Evolutionary conservation across 2,113 vertebrate genomes (phyloP), one percentile per base, ranked within the genome.

Genomic region (Megaceryle maxima): DNA sequence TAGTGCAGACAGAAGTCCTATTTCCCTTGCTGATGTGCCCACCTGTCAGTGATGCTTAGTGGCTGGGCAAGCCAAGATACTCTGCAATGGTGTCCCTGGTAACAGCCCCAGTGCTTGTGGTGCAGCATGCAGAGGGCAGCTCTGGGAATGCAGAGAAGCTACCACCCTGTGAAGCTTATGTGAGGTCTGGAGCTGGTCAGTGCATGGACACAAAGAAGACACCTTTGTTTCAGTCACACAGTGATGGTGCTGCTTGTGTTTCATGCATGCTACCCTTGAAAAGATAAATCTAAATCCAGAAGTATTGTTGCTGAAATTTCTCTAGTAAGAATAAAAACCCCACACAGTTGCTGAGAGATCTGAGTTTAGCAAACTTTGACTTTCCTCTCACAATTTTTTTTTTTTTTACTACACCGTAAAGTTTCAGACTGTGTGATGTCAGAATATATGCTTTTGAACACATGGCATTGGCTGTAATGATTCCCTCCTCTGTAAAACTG

Each of bases 401-500:
- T 37, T 37, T 37, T 37, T 37, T 37, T 37, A 37, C 37, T 37
- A 37, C 37, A 37, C 37, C 37, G 37, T 37, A 37, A 37, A 37
- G 37, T 37, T 37, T 37, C 37, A 37, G 37, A 37, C 37, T 37
- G 37, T 37, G 37, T 37, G 37, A 37, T 37, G 37, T 37, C 37
- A 37, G 37, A 37, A 37, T 37, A 37, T 37, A 37, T 93, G 59
- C 7, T 83, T 80, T 75, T 89, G 68, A 68, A 80, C 46, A 83
- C 46, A 26, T n/a, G 62, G 31, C 28, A 31, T 51, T 79, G 53
- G 8, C 31, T 75, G 6, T 53, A 88, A 74, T 79, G 56, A 68
- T 89, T 86, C 91, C n/a, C 37, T 83, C 77, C 68, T 86, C 63
- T 89, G 67, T 88, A 66, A 87, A 91, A 87, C 21, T 46, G 13